These are phyloP conservation scores for Calephelis nemesis DNA, from an alignment of 1,140 invertebrate species.

Conservation along the genomic window DNA sequence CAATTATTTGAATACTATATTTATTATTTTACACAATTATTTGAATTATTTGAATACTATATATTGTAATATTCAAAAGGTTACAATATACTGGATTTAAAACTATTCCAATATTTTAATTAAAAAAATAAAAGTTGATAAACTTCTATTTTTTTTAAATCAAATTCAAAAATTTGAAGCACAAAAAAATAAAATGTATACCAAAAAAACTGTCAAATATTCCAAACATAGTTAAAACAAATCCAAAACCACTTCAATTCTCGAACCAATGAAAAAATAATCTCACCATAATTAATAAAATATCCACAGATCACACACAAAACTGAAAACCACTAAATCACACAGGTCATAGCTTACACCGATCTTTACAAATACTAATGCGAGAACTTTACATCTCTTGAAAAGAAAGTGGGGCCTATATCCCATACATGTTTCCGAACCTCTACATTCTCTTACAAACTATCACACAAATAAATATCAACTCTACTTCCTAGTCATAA, in stretches of 20 bases:
- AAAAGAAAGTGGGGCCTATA: slow-evolving; percentile 46
- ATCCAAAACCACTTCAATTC: background rate
- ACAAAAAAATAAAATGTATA: no score
- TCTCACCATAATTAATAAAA: slow-evolving; percentile 23
- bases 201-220: background rate
- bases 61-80: no score
- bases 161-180: no score
- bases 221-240: background rate
- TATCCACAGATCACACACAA: slow-evolving; percentile 17
- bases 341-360: slow-evolving; percentile 26
- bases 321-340: slow-evolving; percentile 17
- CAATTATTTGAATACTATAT: no score
- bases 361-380: slow-evolving; percentile 16
- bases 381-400: slow-evolving; percentile 21
- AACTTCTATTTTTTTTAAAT: no score
- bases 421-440: slow-evolving; percentile 33
- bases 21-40: no score
- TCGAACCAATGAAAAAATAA: slow-evolving; percentile 10
- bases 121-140: no score
- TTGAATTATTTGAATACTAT: no score
- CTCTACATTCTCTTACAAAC: background rate
- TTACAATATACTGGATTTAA: no score
- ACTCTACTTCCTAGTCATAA: background rate
- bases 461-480: background rate
- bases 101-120: no score